Percentiles rank a stretch among this genome's conserved stretches.
Evolutionary conservation across 2,113 vertebrate genomes (phyloP).

Genomic region (Colistium nudipinnis): DNA sequence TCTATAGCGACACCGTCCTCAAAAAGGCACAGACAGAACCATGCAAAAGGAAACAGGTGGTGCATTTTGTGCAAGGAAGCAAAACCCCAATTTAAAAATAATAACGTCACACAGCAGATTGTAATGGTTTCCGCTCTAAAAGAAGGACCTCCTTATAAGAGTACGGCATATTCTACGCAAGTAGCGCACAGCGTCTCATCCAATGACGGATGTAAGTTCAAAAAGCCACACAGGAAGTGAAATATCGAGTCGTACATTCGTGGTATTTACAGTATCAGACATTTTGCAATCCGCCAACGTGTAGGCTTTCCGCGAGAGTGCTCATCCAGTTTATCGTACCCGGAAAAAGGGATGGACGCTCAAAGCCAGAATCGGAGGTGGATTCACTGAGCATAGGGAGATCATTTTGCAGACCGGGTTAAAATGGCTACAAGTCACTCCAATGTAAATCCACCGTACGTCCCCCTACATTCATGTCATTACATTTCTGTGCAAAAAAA

Average conservation of each 20-base stretch:
- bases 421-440: conserved; percentile 31
- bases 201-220: conserved; percentile 40
- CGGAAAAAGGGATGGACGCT: conserved; percentile 40
- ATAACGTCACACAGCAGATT: conserved; percentile 74
- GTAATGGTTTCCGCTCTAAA: conserved; percentile 40
- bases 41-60: conserved; percentile 79
- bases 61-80: conserved; percentile 83
- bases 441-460: conserved; percentile 17
- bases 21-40: conserved; percentile 87
- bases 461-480: conserved; percentile 66
- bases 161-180: conserved; percentile 64
- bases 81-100: conserved; percentile 77
- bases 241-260: conserved; percentile 73
- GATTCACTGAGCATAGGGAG: conserved; percentile 28
- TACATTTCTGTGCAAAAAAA: conserved; percentile 69
- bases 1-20: conserved; percentile 56
- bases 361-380: conserved; percentile 28
- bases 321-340: conserved; percentile 37
- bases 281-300: conserved; percentile 42
- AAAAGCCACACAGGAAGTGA: conserved; percentile 45
- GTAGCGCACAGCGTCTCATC: conserved; percentile 35
- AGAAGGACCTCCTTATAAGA: conserved; percentile 52
- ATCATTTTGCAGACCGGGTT: conserved; percentile 37
- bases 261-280: conserved; percentile 73
- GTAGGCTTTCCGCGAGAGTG: conserved; percentile 25